Base-by-base conservation (phyloP, 2,888 invertebrate species). In the Epinotia brunnichana region DNA sequence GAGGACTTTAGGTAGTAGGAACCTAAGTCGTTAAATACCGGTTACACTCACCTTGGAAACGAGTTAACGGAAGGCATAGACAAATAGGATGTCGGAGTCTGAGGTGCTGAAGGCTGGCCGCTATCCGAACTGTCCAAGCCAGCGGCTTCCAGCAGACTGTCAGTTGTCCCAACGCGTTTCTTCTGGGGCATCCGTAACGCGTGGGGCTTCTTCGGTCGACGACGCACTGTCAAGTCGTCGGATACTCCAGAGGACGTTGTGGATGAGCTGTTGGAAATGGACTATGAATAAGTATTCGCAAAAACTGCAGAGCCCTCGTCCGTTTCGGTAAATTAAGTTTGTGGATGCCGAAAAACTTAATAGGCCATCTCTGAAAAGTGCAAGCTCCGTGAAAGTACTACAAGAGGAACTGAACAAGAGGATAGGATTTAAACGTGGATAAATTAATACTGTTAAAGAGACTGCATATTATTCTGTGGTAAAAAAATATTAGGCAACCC, bases 61-160 rank as follows among this genome's bases (percentile, higher is more conserved):
- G 96, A 95, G 81, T 95, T 96, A 11, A 97, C 96, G 2, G 97
- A 97, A 24, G 97, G 97, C 97, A 97, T 97, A 0, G 97, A 97
- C 5, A 97, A 94, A 82, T 96, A 97, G 0, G 97, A 97, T 61
- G 96, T 96, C 0, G 97, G 95, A 3, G 95, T 95, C 5, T 90
- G 93, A 0, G 94, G 94, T 9, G 85, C 90, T 0, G 90, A 89
- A 0, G 86, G 87, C 67, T 89, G 90, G 0, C 88, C 90, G 64
- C 92, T 92, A 76, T 92, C 92, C 0, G 92, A 91, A 53, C 92
- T 92, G 69, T 91, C 92, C 74, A 92, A 73, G 0, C 93, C 93
- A 0, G 93, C 93, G 1, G 92, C 90, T 78, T 88, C 92, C 21
- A 93, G 80, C 10, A 93, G 80, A 74, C 92, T 93, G 76, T 93